These are phyloP conservation scores for Pteropus alecto DNA, from an alignment of 2,113 vertebrate genomes.

Conservation along the genomic window DNA sequence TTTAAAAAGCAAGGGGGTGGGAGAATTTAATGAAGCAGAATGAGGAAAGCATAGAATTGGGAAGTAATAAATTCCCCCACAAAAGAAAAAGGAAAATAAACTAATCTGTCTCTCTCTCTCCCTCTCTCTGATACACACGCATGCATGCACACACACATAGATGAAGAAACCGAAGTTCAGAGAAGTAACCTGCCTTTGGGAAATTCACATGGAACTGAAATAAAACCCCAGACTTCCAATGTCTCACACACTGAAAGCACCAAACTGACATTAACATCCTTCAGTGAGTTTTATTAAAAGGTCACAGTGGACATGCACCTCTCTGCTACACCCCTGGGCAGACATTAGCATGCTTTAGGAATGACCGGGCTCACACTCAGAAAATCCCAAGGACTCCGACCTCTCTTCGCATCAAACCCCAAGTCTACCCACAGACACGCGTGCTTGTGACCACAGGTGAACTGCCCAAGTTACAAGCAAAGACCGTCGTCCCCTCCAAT, in stretches of 20 bases:
- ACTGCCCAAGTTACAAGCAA: not conserved
- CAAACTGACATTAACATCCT: too few species aligned
- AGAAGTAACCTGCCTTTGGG: not conserved
- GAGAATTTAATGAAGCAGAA: not conserved
- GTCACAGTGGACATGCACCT: not conserved
- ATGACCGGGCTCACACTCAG: not conserved
- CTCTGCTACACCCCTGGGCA: too few species aligned
- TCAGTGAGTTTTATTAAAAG: not conserved
- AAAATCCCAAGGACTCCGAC: not conserved
- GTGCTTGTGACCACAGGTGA: not conserved
- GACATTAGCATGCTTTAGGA: not conserved
- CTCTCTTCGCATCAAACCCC: rapidly evolving
- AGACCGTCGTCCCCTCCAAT: not conserved
- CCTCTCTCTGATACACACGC: too few species aligned
- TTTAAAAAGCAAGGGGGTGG: not conserved
- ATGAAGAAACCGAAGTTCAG: not conserved
- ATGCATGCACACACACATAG: not conserved
- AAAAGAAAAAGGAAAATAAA: not conserved
- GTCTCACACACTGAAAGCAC: not conserved
- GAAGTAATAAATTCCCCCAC: not conserved
- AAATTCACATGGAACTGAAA: not conserved
- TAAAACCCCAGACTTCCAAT: not conserved
- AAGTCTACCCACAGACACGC: not conserved
- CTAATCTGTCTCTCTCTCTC: not conserved
- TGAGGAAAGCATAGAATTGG: not conserved